Base-by-base conservation (phyloP, 2,113 vertebrate genomes). In the Lanius collurio region DNA sequence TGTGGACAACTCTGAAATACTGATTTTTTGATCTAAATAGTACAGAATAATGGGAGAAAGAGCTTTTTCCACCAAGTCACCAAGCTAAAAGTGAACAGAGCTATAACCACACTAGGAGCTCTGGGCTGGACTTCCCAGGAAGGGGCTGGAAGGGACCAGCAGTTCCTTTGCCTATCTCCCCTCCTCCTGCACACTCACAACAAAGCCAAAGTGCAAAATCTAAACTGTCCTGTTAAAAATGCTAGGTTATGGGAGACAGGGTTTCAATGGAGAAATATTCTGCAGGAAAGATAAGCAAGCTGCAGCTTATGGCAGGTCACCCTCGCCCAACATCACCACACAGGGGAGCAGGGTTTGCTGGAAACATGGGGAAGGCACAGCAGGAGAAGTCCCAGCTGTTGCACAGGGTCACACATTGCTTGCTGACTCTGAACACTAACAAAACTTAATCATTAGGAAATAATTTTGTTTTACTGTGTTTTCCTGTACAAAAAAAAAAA, bases 151-250 rank as follows among this genome's bases (percentile, higher is more conserved):
- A 7, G 21, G 5, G 3, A 11, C 37, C 35, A 8, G 13, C 42
- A 2, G 15, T 44, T 62, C 57, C 55, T 42, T 47, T 68, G 27
- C 24, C 41, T 26, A 65, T 13, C 33, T 80, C 4, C 11, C 2
- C 0, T 0, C 2, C 21, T 28, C 44, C 39, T 37, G 21, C 41
- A 52, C 42, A 3, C 19, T 35, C 2, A 0, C 9, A 53, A 28
- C 60, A 49, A 39, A 80, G 28, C 47, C 44, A 64, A 79, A 73
- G 39, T 4, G 7, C 20, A 47, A 81, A 46, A 53, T n/a, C 24
- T 71, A 73, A 65, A 62, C 5, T 53, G 22, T 50, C 14, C 16
- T 41, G 19, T 23, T 57, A 19, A 83, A 88, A 86, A 62, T 8
- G 3, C 8, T 31, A 35, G 1, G 7, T 50, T 82, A 20, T 6